Percentiles rank a stretch among this genome's conserved stretches.
These are phyloP conservation scores for Musca vetustissima DNA, from an alignment of 1,140 invertebrate species.

Conservation along the genomic window DNA sequence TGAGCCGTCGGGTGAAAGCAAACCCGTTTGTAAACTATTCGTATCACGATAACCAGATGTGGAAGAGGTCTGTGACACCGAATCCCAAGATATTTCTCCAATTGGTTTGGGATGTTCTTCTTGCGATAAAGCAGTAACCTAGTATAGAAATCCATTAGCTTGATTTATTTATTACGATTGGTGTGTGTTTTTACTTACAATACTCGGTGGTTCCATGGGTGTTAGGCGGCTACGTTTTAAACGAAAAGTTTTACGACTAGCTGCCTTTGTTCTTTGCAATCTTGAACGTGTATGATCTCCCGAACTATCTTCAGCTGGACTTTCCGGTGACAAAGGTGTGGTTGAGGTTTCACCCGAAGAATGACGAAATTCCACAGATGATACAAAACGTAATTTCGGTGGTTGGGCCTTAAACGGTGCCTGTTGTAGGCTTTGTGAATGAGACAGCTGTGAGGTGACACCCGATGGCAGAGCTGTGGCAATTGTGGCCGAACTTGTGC, in stretches of 20 bases:
- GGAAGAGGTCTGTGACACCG: slow-evolving; percentile 75
- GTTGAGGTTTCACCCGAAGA: slow-evolving; percentile 69
- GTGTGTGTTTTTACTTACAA: too few species aligned
- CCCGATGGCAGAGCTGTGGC: slow-evolving; percentile 39
- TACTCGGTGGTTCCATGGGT: slow-evolving; percentile 50
- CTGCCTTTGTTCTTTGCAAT: slow-evolving; percentile 88
- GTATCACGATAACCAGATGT: slow-evolving; percentile 76
- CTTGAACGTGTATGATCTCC: slow-evolving; percentile 65
- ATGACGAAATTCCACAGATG: slow-evolving; percentile 59
- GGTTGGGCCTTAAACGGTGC: slow-evolving; percentile 54
- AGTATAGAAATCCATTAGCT: slow-evolving; percentile 25
- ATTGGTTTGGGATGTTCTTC: slow-evolving; percentile 50
- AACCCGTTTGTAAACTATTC: slow-evolving; percentile 60
- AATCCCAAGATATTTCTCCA: slow-evolving; percentile 72
- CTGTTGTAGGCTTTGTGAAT: slow-evolving; percentile 53
- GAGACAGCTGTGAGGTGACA: slow-evolving; percentile 45
- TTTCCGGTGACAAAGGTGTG: slow-evolving; percentile 72
- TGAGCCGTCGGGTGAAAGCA: slow-evolving; percentile 60
- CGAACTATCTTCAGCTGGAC: slow-evolving; percentile 69
- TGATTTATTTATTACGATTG: too few species aligned
- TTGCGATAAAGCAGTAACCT: slow-evolving; percentile 47
- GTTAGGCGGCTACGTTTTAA: slow-evolving; percentile 72
- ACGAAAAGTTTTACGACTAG: slow-evolving; percentile 91
- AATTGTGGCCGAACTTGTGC: slow-evolving; percentile 33
- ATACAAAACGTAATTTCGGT: slow-evolving; percentile 76